phyloP scores from a whole-genome alignment of 2,113 vertebrate genomes.

The Nerophis lumbriciformis region DNA sequence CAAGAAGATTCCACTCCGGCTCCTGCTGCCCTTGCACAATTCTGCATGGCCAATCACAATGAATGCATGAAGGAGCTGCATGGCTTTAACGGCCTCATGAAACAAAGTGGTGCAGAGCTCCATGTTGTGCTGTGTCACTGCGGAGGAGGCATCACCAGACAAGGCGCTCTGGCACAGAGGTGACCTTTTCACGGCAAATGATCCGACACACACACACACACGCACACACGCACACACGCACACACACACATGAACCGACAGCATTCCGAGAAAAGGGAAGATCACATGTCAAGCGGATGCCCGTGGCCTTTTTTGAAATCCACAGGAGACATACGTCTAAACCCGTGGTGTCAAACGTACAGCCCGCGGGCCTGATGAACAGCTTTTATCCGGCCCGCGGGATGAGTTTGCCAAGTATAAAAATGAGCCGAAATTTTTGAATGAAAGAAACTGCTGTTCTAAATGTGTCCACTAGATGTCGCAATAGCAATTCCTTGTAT shows the following conservation, averaged over 20 bases:
- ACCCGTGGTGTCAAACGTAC: too few species aligned
- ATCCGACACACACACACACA: constrained; percentile 28
- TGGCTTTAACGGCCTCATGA: neutral
- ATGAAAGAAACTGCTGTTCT: too few species aligned
- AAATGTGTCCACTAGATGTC: too few species aligned
- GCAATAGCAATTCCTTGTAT: too few species aligned
- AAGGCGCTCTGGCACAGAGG: constrained; percentile 21
- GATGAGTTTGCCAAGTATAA: too few species aligned
- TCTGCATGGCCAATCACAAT: constrained; percentile 25
- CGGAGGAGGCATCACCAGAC: constrained; percentile 3
- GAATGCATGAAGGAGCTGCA: constrained; percentile 7
- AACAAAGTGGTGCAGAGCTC: neutral
- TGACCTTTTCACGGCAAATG: constrained; percentile 54
- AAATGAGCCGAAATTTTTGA: too few species aligned
- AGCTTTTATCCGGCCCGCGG: too few species aligned
- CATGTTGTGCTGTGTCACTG: neutral
- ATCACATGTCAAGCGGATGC: constrained; percentile 40
- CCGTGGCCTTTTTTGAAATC: constrained; percentile 51
- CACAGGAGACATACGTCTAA: constrained; percentile 8
- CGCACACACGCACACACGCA: constrained; percentile 14
- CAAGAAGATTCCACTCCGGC: constrained; percentile 28
- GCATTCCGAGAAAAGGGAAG: constrained; percentile 35
- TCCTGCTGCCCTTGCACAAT: constrained; percentile 7
- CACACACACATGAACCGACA: neutral
- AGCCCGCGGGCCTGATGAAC: too few species aligned